Evolutionary conservation across 2,797 vertebrate genomes (phyloP), one percentile per base, ranked within the genome.

Genomic region (Eulemur coronatus): DNA sequence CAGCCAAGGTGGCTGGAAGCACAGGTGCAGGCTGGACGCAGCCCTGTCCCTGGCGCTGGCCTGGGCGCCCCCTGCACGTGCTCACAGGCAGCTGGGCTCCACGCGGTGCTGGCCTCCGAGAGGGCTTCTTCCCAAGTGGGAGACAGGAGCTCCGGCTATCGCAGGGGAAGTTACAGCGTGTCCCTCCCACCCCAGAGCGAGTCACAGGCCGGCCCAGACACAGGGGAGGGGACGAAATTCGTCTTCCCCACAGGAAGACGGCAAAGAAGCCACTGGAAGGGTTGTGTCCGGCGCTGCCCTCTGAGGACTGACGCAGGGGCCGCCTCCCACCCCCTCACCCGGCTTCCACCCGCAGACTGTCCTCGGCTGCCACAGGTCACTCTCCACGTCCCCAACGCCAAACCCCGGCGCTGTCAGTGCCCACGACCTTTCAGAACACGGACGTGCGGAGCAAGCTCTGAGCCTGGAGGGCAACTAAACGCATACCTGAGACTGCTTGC

Each of bases 401-500:
- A 59, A 48, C 3, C 30, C 7, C 4, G 0, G 22, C 4, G 48
- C 43, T 8, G 30, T 28, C 17, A 30, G 43, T 13, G 22, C 59
- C 76, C 13, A 3, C 33, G 33, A 20, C 35, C 28, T 82, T 28
- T 1, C 17, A 50, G 72, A 41, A 22, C 79, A 15, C 0, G 3
- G 50, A 14, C 0, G 6, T 41, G 28, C 9, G 28, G 50, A n/a
- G 6, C n/a, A n/a, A 20, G 7, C 33, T 15, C 24, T 13, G 43
- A n/a, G 55, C 30, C 18, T 20, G 57, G 59, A 28, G 3, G 0
- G 2, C 14, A 41, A 41, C 38, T 41, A 10, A 38, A 33, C 35
- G 15, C 22, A 7, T 4, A 28, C 0, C 0, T 9, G n/a, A 4
- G 15, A 28, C 26, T 6, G 3, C 15, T 15, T 18, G 33, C 57